A percentile compares a stretch with the other conserved stretches of the same genome.
These are phyloP conservation scores for Argyrosomus japonicus DNA, from an alignment of 2,113 vertebrate genomes.

Conservation along the genomic window DNA sequence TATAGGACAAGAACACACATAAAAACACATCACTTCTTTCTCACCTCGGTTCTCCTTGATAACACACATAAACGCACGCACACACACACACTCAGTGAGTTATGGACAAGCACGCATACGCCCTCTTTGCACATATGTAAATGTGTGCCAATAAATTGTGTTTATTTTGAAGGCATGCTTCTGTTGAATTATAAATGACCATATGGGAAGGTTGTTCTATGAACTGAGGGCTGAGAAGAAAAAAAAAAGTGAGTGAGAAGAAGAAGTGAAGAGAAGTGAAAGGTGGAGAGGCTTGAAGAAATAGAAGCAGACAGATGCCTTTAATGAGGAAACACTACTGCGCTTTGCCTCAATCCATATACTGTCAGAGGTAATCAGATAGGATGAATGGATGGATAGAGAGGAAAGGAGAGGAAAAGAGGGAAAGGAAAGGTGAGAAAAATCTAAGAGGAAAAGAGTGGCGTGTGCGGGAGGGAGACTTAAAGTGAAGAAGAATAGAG, in stretches of 20 bases:
- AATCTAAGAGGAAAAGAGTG: background rate
- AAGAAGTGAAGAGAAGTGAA: background rate
- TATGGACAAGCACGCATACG: background rate
- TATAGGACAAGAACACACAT: background rate
- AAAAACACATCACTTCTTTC: background rate
- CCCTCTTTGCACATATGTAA: conserved; percentile 65
- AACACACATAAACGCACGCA: background rate
- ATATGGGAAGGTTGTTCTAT: conserved; percentile 75
- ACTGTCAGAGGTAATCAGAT: conserved; percentile 75
- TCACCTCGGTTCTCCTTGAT: conserved; percentile 1
- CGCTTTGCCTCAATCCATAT: conserved; percentile 66
- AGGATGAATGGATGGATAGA: conserved; percentile 39
- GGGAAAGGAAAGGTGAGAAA: conserved; percentile 8
- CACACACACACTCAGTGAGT: background rate
- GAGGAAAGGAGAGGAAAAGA: background rate
- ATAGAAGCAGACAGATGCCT: conserved; percentile 76
- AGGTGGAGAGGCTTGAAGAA: conserved; percentile 44
- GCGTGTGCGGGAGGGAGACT: background rate
- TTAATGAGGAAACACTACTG: conserved; percentile 73
- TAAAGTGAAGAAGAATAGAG: background rate
- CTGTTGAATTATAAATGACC: conserved; percentile 83
- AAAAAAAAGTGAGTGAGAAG: background rate
- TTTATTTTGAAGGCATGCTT: conserved; percentile 75
- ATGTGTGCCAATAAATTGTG: conserved; percentile 70
- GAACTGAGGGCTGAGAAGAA: conserved; percentile 38